These are phyloP conservation scores for Caenorhabditis remanei DNA, from an alignment of 1,140 invertebrate genomes.

Conservation along the genomic window DNA sequence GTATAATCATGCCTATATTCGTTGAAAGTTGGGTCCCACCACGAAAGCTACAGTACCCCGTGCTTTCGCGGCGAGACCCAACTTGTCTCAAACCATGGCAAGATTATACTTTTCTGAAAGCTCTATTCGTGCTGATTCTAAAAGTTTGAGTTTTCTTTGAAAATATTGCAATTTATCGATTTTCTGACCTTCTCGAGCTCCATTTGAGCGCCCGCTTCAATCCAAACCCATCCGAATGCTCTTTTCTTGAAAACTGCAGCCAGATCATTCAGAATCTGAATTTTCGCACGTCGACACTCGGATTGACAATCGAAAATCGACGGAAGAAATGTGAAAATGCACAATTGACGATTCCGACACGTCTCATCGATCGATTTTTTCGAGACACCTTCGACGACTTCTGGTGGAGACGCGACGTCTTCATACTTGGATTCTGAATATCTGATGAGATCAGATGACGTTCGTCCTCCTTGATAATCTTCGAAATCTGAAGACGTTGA, in stretches of 20 bases:
- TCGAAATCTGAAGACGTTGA: background rate
- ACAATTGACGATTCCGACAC: background rate
- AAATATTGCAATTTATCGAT: too few species aligned
- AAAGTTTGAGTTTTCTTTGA: too few species aligned
- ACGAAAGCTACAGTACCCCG: too few species aligned
- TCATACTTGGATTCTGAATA: slow-evolving; percentile 10
- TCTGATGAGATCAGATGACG: background rate
- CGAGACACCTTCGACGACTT: background rate
- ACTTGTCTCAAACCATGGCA: too few species aligned
- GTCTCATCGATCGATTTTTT: background rate
- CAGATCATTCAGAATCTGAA: background rate
- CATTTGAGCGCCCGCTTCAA: background rate
- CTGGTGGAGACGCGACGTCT: background rate
- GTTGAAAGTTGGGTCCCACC: too few species aligned
- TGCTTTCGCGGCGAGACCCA: too few species aligned
- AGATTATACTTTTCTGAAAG: too few species aligned
- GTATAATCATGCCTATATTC: too few species aligned
- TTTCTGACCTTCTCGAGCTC: background rate
- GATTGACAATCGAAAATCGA: slow-evolving; percentile 23
- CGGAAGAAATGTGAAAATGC: slow-evolving; percentile 36
- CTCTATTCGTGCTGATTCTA: too few species aligned
- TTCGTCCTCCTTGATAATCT: slow-evolving; percentile 5
- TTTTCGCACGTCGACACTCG: background rate
- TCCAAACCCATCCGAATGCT: slow-evolving; percentile 36
- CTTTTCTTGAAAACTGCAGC: slow-evolving; percentile 3